These are phyloP conservation scores for Trichechus manatus DNA, from an alignment of 2,113 vertebrate species.

Conservation along the genomic window DNA sequence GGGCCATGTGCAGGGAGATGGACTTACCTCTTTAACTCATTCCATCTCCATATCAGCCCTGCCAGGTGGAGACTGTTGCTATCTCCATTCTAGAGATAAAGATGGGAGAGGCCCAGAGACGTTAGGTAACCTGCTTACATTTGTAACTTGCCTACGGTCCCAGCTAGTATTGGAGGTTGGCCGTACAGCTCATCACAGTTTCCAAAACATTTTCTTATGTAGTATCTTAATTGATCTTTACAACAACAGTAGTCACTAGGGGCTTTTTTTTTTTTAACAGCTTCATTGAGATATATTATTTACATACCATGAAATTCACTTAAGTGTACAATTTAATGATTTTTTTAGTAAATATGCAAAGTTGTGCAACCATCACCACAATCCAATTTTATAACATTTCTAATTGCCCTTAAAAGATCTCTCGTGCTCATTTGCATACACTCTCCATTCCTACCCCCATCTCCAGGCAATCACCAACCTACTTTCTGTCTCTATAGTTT, in stretches of 20 bases:
- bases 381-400: background rate
- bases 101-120: background rate
- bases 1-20: background rate
- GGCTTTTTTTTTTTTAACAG: background rate
- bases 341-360: background rate
- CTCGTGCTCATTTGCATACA: accelerated
- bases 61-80: background rate
- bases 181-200: accelerated
- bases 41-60: background rate
- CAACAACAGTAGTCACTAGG: background rate
- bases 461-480: no score
- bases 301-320: background rate
- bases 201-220: background rate
- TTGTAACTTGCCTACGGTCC: no score
- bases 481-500: background rate
- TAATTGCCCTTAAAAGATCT: no score
- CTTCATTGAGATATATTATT: background rate
- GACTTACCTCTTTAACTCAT: background rate
- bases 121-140: background rate
- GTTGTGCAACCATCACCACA: background rate
- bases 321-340: background rate
- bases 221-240: background rate
- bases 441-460: background rate
- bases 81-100: accelerated
- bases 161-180: no score